Percentiles rank a stretch among this genome's conserved stretches.
phyloP scores from a whole-genome alignment of 2,113 vertebrate species.

The Myodes glareolus region DNA sequence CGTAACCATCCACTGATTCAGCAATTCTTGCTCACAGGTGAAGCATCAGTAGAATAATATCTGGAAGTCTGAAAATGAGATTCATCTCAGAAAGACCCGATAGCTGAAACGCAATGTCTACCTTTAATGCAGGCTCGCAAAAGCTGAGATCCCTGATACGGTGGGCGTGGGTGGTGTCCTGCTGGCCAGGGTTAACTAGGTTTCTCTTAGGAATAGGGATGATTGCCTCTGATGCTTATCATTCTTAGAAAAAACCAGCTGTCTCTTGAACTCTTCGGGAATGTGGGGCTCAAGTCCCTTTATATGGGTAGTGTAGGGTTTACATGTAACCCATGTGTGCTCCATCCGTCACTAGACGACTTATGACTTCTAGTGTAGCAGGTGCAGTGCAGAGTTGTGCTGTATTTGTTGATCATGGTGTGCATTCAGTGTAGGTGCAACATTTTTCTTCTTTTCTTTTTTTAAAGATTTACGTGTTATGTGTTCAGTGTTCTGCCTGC shows the following conservation, averaged over 20 bases:
- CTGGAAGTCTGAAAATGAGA: conserved; percentile 24
- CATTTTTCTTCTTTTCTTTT: not conserved
- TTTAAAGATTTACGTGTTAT: no score
- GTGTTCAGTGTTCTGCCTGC: no score
- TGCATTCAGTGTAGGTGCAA: no score
- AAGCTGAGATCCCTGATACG: not conserved
- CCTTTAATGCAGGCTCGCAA: not conserved
- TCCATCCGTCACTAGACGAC: not conserved
- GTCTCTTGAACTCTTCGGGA: not conserved
- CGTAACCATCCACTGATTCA: not conserved
- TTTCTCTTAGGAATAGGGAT: not conserved
- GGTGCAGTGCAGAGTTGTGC: not conserved
- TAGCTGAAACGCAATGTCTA: not conserved
- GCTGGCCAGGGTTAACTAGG: not conserved
- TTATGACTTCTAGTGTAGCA: not conserved
- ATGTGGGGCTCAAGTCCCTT: not conserved
- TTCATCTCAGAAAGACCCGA: not conserved
- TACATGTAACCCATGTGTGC: not conserved
- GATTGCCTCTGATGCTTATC: not conserved
- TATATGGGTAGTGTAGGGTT: not conserved
- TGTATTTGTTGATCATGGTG: not conserved
- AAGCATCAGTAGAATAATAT: not conserved
- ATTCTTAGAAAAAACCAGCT: not conserved
- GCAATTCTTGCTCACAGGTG: not conserved
- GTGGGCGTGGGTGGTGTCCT: not conserved